phyloP scores from a whole-genome alignment of 2,113 vertebrate species.

The Dascyllus trimaculatus region DNA sequence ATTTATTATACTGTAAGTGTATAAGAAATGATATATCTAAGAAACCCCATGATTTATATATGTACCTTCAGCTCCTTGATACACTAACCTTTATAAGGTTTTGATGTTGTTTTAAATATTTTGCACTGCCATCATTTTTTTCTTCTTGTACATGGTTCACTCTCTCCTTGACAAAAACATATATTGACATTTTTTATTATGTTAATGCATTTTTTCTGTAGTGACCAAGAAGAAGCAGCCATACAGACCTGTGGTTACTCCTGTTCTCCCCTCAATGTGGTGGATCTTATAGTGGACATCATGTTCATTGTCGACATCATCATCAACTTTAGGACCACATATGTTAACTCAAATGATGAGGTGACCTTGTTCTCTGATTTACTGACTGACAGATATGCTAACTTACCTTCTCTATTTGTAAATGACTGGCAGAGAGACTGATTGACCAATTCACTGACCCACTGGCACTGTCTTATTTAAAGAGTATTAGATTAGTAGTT shows the following conservation, averaged over 20 bases:
- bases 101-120: not conserved
- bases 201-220: constrained; percentile 63
- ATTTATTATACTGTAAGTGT: too few species aligned
- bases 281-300: constrained; percentile 94
- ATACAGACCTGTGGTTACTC: constrained; percentile 85
- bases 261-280: constrained; percentile 90
- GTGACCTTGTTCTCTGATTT: constrained; percentile 44
- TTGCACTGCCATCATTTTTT: not conserved
- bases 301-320: constrained; percentile 95
- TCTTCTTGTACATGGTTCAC: not conserved
- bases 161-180: not conserved
- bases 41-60: too few species aligned
- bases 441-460: too few species aligned
- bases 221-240: constrained; percentile 84
- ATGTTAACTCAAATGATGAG: constrained; percentile 92
- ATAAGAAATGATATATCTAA: too few species aligned
- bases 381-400: not conserved
- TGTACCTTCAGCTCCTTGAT: not conserved
- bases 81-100: too few species aligned
- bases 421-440: too few species aligned
- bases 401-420: too few species aligned
- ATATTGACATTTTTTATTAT: not conserved
- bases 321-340: constrained; percentile 95
- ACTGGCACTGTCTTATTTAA: too few species aligned
- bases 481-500: too few species aligned